phyloP scores from a whole-genome alignment of 2,113 vertebrate species.

The Tauraco erythrolophus region DNA sequence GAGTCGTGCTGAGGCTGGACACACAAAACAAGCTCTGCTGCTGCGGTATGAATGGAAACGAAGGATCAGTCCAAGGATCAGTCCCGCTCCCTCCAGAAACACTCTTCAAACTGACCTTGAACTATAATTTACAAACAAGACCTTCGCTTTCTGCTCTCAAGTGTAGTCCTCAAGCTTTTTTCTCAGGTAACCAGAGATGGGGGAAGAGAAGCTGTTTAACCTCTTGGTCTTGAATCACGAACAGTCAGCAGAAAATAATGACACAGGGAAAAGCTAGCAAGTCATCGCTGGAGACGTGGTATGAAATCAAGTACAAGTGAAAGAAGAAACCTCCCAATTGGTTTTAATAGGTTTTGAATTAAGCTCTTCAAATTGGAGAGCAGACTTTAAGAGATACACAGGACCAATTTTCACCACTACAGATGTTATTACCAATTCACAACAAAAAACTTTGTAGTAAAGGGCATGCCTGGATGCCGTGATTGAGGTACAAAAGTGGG shows the following conservation, averaged over 20 bases:
- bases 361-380: neutral
- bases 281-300: neutral
- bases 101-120: neutral
- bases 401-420: neutral
- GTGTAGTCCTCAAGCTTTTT: neutral
- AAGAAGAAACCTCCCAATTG: neutral
- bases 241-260: neutral
- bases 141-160: neutral
- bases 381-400: neutral
- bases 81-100: neutral
- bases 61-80: neutral
- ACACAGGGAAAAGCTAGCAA: neutral
- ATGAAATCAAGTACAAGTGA: neutral
- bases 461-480: neutral
- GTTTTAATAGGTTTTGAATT: constrained; percentile 9
- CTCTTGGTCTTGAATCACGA: neutral
- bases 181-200: neutral
- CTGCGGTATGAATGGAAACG: neutral
- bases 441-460: neutral
- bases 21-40: neutral
- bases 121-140: neutral
- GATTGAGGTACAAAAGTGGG: neutral
- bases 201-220: neutral
- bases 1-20: neutral
- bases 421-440: neutral